A percentile compares a stretch with the other conserved stretches of the same genome.
Conservation (phyloP, 2,888 invertebrate genomes). For the Therioaphis trifolii region DNA sequence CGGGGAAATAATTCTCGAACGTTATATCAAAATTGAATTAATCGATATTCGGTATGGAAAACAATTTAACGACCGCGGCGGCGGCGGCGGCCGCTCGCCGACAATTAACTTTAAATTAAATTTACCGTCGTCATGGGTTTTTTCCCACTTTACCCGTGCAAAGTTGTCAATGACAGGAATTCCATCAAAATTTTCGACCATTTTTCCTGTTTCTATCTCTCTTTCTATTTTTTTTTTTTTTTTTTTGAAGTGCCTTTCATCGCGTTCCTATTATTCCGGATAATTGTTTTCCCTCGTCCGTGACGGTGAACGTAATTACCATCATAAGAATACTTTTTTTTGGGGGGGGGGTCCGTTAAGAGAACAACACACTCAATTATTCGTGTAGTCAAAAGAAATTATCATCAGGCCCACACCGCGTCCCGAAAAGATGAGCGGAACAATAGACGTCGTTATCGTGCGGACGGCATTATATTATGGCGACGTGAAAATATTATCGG, state of each 20-base stretch:
- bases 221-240: no score
- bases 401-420: neutral
- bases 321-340: neutral
- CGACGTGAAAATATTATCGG: no score
- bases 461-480: no score
- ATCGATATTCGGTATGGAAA: neutral
- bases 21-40: no score
- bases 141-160: no score
- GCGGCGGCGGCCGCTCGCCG: no score
- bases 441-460: no score
- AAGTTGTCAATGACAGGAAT: conserved; percentile 12
- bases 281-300: conserved; percentile 1
- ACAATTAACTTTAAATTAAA: conserved; percentile 28
- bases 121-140: neutral
- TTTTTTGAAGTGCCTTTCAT: conserved; percentile 14
- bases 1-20: no score
- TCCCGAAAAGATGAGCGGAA: no score
- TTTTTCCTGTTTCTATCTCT: no score
- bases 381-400: neutral
- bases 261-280: conserved; percentile 11
- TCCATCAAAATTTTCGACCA: conserved; percentile 24
- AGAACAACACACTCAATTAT: no score
- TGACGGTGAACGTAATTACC: neutral
- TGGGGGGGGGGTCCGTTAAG: neutral
- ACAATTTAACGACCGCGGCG: neutral